Percentiles rank a stretch among this genome's conserved stretches.
These are phyloP conservation scores for Sebastes taczanowskii DNA, from an alignment of 2,797 vertebrate genomes.

Conservation along the genomic window DNA sequence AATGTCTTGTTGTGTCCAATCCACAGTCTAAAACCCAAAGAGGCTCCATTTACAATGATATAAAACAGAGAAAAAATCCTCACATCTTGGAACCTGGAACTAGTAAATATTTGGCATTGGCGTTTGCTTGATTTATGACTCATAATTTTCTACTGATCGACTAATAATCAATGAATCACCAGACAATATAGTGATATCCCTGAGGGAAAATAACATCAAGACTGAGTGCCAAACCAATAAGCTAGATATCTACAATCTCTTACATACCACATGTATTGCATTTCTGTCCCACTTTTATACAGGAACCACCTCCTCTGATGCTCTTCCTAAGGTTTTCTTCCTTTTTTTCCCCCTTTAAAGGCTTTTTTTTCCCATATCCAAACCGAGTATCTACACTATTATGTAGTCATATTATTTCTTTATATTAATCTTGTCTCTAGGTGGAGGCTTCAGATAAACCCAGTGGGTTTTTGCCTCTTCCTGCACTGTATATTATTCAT, in stretches of 20 bases:
- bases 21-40: background rate
- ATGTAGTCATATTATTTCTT: too few relatives aligned
- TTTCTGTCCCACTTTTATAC: background rate
- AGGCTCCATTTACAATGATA: background rate
- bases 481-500: too few relatives aligned
- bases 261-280: background rate
- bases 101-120: background rate
- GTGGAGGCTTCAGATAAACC: too few relatives aligned
- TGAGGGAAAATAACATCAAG: background rate
- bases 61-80: background rate
- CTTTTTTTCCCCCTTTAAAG: background rate
- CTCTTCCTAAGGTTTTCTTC: background rate
- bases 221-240: background rate
- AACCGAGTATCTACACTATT: background rate
- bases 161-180: background rate
- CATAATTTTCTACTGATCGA: background rate
- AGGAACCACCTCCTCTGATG: background rate
- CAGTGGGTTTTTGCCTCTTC: too few relatives aligned
- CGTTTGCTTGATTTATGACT: background rate
- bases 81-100: background rate
- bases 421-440: too few relatives aligned
- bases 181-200: background rate
- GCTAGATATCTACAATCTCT: background rate
- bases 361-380: background rate
- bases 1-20: background rate